These are phyloP conservation scores for Cotesia typhae DNA, from an alignment of 1,140 invertebrate genomes.

Conservation along the genomic window DNA sequence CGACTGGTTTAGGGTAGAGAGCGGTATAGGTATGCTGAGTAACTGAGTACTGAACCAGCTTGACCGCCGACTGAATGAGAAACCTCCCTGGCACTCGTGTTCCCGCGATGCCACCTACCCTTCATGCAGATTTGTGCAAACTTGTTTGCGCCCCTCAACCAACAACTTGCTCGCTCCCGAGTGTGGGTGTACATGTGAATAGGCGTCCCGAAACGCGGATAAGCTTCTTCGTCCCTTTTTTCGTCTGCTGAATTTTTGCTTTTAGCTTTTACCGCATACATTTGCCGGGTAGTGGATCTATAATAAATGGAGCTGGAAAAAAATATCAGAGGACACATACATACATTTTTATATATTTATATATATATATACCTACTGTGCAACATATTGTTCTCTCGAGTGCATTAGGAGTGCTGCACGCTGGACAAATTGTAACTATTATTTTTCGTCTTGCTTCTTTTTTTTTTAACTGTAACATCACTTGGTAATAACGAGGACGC, in stretches of 20 bases:
- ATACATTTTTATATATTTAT: no score
- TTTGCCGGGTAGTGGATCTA: neutral
- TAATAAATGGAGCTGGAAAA: no score
- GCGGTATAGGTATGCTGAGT: no score
- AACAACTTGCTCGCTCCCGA: slow-evolving; percentile 9
- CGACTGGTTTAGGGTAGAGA: no score
- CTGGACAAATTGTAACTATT: neutral
- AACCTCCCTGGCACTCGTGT: slow-evolving; percentile 16
- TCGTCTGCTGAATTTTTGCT: neutral
- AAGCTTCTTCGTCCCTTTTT: slow-evolving; percentile 11
- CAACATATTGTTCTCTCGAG: slow-evolving; percentile 3
- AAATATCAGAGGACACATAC: neutral
- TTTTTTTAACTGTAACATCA: neutral
- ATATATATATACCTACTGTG: neutral
- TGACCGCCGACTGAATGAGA: slow-evolving; percentile 36
- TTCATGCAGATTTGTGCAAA: slow-evolving; percentile 41
- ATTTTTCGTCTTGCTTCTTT: neutral
- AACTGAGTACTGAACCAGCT: slow-evolving; percentile 27
- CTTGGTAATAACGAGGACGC: slow-evolving; percentile 20
- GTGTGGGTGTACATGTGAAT: slow-evolving; percentile 5
- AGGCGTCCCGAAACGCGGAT: slow-evolving; percentile 5
- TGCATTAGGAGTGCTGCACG: slow-evolving; percentile 8
- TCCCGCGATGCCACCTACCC: slow-evolving; percentile 8
- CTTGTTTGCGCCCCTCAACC: slow-evolving; percentile 31
- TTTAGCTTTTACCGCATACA: neutral